phyloP scores from a whole-genome alignment of 2,797 vertebrate species.

The Phyllotis vaccarum region DNA sequence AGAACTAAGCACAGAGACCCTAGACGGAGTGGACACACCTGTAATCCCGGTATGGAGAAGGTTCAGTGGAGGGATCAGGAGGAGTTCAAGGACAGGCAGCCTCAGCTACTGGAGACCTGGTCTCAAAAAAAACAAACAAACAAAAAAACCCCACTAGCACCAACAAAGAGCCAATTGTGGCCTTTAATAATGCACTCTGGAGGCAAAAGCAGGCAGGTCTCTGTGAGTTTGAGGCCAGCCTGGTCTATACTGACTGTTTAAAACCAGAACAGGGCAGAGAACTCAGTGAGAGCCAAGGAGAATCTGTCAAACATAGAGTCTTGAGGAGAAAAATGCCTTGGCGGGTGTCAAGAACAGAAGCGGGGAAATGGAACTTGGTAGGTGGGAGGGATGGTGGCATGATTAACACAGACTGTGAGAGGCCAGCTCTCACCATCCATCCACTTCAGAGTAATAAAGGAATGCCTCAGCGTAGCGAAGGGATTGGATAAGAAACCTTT shows the following conservation, averaged over 20 bases:
- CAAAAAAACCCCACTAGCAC: background rate
- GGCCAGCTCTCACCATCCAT: too few relatives aligned
- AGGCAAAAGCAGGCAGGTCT: background rate
- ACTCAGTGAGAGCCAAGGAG: background rate
- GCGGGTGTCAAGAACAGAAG: conserved; percentile 61
- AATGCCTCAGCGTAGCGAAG: too few relatives aligned
- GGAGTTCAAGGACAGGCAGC: background rate
- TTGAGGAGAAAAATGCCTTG: too few relatives aligned
- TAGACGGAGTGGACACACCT: background rate
- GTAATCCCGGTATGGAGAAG: background rate
- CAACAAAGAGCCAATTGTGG: background rate
- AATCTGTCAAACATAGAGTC: too few relatives aligned
- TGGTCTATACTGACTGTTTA: background rate
- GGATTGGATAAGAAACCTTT: too few relatives aligned
- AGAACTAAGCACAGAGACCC: background rate
- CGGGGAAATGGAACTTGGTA: background rate
- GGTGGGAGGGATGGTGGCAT: rapidly evolving
- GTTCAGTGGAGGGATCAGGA: background rate
- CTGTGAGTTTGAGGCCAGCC: background rate
- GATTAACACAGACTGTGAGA: too few relatives aligned
- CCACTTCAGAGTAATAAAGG: too few relatives aligned
- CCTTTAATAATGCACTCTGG: background rate
- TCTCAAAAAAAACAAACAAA: background rate
- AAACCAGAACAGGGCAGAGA: background rate
- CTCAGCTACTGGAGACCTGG: background rate